Conservation (phyloP, 2,888 invertebrate species). For the Auanema sp. region DNA sequence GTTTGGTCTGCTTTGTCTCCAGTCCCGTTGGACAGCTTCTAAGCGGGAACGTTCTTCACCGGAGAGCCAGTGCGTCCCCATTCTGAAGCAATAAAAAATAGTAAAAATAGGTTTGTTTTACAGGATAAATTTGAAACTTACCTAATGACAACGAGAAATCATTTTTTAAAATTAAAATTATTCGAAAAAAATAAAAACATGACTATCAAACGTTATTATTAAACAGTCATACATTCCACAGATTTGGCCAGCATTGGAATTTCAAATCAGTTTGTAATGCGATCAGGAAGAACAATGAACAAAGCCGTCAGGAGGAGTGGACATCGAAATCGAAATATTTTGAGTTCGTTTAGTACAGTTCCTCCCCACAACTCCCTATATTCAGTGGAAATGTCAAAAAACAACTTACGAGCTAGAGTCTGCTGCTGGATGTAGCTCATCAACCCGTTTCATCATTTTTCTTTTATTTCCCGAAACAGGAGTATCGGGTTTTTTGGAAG, state of each 20-base stretch:
- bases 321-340: too few relatives aligned
- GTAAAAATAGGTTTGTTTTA: neutral
- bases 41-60: slow-evolving; percentile 59
- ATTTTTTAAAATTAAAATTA: too few relatives aligned
- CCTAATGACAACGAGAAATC: too few relatives aligned
- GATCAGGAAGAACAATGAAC: slow-evolving; percentile 12
- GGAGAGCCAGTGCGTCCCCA: slow-evolving; percentile 48
- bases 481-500: slow-evolving; percentile 6
- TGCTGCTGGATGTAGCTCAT: slow-evolving; percentile 31
- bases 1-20: slow-evolving; percentile 55
- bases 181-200: too few relatives aligned
- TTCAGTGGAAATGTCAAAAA: neutral
- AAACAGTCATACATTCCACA: too few relatives aligned
- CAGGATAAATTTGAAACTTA: too few relatives aligned
- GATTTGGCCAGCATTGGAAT: slow-evolving; percentile 10
- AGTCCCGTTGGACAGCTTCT: slow-evolving; percentile 62
- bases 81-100: slow-evolving; percentile 21
- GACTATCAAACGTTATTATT: too few relatives aligned
- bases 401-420: slow-evolving; percentile 13
- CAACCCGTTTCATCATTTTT: slow-evolving; percentile 31
- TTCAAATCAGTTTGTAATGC: slow-evolving; percentile 21
- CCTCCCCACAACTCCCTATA: too few relatives aligned
- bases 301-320: too few relatives aligned
- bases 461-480: neutral
- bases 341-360: too few relatives aligned